Percentiles rank a stretch among this genome's conserved stretches.
Conservation (phyloP, 2,797 vertebrate species). For the Manis pentadactyla region DNA sequence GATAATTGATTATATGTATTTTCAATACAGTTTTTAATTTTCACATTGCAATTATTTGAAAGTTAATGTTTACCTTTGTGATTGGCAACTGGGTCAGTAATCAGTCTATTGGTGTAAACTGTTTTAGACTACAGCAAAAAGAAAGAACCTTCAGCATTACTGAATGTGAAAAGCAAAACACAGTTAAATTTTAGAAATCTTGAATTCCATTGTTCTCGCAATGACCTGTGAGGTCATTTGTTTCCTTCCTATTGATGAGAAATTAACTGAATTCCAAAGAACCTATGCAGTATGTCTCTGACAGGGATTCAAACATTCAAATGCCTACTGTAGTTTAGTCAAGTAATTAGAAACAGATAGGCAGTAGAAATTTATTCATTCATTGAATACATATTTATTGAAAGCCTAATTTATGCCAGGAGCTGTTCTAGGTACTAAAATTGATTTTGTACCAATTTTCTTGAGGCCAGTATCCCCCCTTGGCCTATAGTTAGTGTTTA, state of each 20-base stretch:
- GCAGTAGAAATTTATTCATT: neutral
- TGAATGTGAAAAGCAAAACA: conserved; percentile 12
- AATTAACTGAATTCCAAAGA: neutral
- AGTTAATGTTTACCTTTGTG: neutral
- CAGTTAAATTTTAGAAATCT: neutral
- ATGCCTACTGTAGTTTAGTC: neutral
- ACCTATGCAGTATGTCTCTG: neutral
- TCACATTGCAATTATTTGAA: conserved; percentile 31
- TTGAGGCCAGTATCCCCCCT: fast-evolving
- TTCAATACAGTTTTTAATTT: neutral
- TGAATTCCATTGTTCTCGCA: neutral
- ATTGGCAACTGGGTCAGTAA: neutral
- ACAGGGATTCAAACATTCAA: neutral
- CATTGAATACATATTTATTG: neutral
- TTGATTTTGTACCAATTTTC: neutral
- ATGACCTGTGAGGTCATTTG: neutral
- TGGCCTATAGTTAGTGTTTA: neutral
- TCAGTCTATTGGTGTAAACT: neutral
- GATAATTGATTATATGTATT: neutral
- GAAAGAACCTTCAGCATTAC: neutral
- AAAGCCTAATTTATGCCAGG: neutral
- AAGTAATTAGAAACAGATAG: neutral
- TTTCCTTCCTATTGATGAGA: neutral
- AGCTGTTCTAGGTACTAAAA: neutral
- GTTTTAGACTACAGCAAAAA: neutral